Conservation (phyloP, 2,797 vertebrate species). For the Anabas testudineus region DNA sequence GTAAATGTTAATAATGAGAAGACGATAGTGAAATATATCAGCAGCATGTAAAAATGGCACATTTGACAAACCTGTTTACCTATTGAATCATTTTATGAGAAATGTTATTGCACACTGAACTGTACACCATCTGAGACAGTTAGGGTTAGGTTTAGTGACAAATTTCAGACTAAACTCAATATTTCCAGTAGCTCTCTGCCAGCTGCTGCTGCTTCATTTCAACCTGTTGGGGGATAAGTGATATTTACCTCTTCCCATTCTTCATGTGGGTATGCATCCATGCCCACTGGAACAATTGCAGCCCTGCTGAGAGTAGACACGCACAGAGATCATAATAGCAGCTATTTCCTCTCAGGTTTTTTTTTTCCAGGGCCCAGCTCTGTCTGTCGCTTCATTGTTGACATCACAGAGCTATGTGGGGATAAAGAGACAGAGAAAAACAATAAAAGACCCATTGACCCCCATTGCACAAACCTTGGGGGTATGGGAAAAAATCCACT, state of each 20-base stretch:
- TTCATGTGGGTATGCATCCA: slow-evolving; percentile 57
- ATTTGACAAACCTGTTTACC: slow-evolving; percentile 33
- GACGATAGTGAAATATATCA: slow-evolving; percentile 22
- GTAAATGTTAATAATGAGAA: slow-evolving; percentile 30
- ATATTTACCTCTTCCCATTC: slow-evolving; percentile 74
- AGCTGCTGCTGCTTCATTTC: slow-evolving; percentile 62
- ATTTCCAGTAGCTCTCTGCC: slow-evolving; percentile 57
- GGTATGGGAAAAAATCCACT: slow-evolving; percentile 76
- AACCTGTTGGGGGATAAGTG: slow-evolving; percentile 71
- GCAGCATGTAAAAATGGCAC: slow-evolving; percentile 12
- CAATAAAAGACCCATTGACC: slow-evolving; percentile 83
- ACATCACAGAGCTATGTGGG: slow-evolving; percentile 74
- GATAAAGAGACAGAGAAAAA: slow-evolving; percentile 82
- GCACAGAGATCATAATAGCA: slow-evolving; percentile 73
- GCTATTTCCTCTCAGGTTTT: slow-evolving; percentile 74
- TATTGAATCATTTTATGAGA: slow-evolving; percentile 33
- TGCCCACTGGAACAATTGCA: slow-evolving; percentile 72
- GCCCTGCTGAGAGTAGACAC: slow-evolving; percentile 65
- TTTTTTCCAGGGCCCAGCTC: slow-evolving; percentile 48
- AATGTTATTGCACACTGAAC: slow-evolving; percentile 30
- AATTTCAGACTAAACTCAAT: slow-evolving; percentile 59
- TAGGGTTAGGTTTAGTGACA: slow-evolving; percentile 47
- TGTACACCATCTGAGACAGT: slow-evolving; percentile 31
- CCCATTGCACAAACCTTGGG: slow-evolving; percentile 79
- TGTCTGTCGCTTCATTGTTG: slow-evolving; percentile 76